Evolutionary conservation across 2,888 invertebrate species (phyloP), one percentile per base, ranked within the genome.

Genomic region (Venusia cambrica): DNA sequence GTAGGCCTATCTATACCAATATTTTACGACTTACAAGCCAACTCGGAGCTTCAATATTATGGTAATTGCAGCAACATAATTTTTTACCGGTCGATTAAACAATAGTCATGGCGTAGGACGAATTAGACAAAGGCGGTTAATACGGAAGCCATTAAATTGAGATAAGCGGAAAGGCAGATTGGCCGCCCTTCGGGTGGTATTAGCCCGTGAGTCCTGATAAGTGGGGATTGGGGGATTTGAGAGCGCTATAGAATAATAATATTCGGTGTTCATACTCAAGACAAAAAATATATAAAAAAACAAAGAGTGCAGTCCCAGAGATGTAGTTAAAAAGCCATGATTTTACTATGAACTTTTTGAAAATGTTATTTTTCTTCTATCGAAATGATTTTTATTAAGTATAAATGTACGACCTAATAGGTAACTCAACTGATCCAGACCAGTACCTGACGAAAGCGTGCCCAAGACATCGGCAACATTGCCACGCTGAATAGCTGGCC

Each of bases 121-220:
- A 85, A 84, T 81, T 84, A 83, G 81, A 83, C 84, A 83, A 85
- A 84, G 73, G 70, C 81, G 74, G 85, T 81, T 83, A 84, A 83
- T 83, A 79, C 80, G 78, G 79, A 80, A 80, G 73, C 83, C 84
- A 87, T 85, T 85, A 85, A 84, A 84, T 84, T 79, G 81, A 83
- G 84, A 87, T 87, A 85, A 85, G 35, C 35, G 40, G 34, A 56
- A 59, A 68, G 73, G 80, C 80, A 84, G 81, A 84, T 84, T 83
- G 83, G 83, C 67, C 71, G 73, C 80, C 85, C 83, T 80, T 72
- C 73, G 75, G 70, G 73, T 74, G 77, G 84, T 80, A 80, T 85
- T 83, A 85, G 75, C 65, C 66, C 67, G 63, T 73, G 79, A 83
- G 81, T 73, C 81, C 74, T 78, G 83, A 83, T 84, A 85, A 83